Evolutionary conservation across 2,888 invertebrate species (phyloP).

Genomic region (Atethmia centrago): DNA sequence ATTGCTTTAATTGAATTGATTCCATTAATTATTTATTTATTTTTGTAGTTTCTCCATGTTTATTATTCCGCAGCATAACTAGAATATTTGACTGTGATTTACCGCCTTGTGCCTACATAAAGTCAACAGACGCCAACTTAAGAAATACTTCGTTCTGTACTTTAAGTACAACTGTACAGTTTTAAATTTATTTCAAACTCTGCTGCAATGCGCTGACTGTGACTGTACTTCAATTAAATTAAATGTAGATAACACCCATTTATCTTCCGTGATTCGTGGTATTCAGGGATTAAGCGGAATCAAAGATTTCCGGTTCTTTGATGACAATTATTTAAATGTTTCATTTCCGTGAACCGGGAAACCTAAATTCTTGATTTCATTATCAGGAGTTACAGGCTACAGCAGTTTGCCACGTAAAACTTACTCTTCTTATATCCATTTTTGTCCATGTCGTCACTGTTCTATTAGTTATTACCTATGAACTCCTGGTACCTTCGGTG

Average conservation of each 20-base stretch:
- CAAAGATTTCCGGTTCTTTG: background rate
- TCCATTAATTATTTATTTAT: background rate
- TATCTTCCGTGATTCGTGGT: constrained; percentile 14
- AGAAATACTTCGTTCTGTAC: background rate
- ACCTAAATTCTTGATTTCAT: background rate
- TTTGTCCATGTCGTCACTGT: constrained; percentile 51
- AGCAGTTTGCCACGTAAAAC: background rate
- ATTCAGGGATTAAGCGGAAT: background rate
- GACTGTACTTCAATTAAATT: constrained; percentile 1
- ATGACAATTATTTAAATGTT: background rate
- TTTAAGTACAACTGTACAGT: background rate
- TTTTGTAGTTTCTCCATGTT: background rate
- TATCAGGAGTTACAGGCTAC: background rate
- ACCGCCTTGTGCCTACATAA: too few relatives aligned
- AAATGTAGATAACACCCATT: constrained; percentile 1
- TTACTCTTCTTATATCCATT: too few relatives aligned
- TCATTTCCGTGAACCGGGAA: background rate
- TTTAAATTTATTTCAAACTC: background rate
- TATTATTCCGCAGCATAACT: background rate
- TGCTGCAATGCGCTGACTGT: background rate
- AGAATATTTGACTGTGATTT: too few relatives aligned
- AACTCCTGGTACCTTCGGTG: constrained; percentile 79
- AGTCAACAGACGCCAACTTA: too few relatives aligned
- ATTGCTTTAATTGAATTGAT: background rate
- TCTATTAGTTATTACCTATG: constrained; percentile 66